Evolutionary conservation across 2,113 vertebrate genomes (phyloP), one percentile per base, ranked within the genome.

Genomic region (Oriolus oriolus): DNA sequence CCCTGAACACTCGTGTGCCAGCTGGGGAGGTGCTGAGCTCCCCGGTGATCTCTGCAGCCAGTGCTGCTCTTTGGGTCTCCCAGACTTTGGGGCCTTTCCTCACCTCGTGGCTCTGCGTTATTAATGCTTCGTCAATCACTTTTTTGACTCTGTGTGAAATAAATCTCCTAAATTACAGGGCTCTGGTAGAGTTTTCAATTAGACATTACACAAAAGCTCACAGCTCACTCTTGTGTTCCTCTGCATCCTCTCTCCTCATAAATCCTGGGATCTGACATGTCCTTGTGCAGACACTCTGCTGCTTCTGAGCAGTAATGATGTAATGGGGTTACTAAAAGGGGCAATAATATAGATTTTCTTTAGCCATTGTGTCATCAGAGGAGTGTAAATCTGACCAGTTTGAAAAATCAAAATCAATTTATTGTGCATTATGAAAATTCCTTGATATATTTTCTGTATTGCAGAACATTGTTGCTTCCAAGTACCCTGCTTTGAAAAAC

Each of bases 341-440:
- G 85, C 87, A 96, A 56, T 59, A 71, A 33, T 70, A 89, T 93
- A 21, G 89, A 95, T 93, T 95, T 88, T 69, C 90, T 56, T 44
- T 39, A 70, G 78, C 49, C 45, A 6, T 23, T 50, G 23, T 78
- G 22, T 71, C 84, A 76, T 50, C 41, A 52, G 66, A 18, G 71
- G 54, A 75, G 52, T 35, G 42, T 82, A 91, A 87, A 91, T 94
- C 84, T 83, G 78, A 33, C 50, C 37, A 16, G 22, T 57, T 31
- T 52, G 61, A 49, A 75, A 82, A 92, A 75, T 49, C 64, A 31
- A 24, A 22, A 68, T 65, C 3, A 13, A 73, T 93, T 94, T 78
- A 84, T 60, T 65, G n/a, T n/a, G 35, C 44, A 13, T 81, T 79
- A 84, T 49, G 65, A 84, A 68, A 78, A 87, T 84, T 49, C 66